Percentiles rank a stretch among this genome's conserved stretches.
These are phyloP conservation scores for Sebastes iracundus DNA, from an alignment of 2,797 vertebrate species.

Conservation along the genomic window DNA sequence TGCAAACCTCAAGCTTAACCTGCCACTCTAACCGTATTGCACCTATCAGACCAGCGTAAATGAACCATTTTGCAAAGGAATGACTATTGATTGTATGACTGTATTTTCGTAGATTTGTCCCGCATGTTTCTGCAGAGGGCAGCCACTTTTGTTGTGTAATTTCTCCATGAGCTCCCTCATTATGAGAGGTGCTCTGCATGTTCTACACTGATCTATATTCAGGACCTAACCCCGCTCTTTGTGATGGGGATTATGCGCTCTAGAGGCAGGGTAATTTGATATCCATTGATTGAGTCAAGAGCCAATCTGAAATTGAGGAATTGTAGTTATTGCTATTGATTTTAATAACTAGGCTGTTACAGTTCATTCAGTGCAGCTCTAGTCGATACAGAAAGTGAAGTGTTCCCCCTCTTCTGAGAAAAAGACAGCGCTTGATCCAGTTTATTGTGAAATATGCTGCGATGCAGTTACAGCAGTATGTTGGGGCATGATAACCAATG, in stretches of 20 bases:
- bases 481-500: background rate
- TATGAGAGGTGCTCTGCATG: constrained; percentile 53
- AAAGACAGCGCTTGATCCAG: constrained; percentile 4
- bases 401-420: constrained; percentile 40
- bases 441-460: constrained; percentile 17
- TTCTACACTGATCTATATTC: constrained; percentile 69
- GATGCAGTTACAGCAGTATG: background rate
- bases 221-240: constrained; percentile 58
- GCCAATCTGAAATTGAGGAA: constrained; percentile 81
- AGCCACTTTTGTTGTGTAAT: constrained; percentile 36
- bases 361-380: constrained; percentile 76
- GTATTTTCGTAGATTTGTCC: background rate
- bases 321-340: constrained; percentile 89
- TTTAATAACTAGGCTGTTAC: constrained; percentile 86
- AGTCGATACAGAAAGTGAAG: constrained; percentile 65
- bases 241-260: constrained; percentile 76
- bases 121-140: constrained; percentile 19
- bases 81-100: constrained; percentile 6
- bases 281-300: constrained; percentile 83
- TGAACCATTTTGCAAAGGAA: constrained; percentile 1
- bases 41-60: background rate
- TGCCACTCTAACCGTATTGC: background rate
- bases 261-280: constrained; percentile 83
- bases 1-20: background rate
- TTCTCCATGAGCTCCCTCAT: constrained; percentile 48